A percentile compares a stretch with the other conserved stretches of the same genome.
phyloP scores from a whole-genome alignment of 1,140 invertebrate species.

The Caenorhabditis briggsae region DNA sequence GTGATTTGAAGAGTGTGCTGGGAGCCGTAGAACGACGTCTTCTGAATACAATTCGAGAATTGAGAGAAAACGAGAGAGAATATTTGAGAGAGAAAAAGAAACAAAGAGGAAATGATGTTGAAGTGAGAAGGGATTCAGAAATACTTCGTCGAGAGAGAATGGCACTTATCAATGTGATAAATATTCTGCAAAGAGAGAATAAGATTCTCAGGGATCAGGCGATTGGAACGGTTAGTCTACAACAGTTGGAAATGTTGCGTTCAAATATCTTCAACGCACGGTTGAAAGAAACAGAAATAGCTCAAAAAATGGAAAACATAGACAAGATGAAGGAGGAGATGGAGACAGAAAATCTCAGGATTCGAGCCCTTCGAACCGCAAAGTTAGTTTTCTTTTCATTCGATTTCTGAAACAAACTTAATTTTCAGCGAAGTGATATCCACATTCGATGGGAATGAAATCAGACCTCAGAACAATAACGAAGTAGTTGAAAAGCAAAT shows the following conservation, averaged over 20 bases:
- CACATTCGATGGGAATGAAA: constrained; percentile 6
- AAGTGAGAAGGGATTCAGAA: not conserved
- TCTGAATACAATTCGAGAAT: constrained; percentile 59
- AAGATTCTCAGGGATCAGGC: constrained; percentile 25
- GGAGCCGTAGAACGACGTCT: constrained; percentile 62
- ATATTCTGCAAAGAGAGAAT: constrained; percentile 42
- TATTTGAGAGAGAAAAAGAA: constrained; percentile 54
- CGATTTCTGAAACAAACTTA: not conserved
- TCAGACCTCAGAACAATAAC: constrained; percentile 24
- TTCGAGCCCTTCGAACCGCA: constrained; percentile 23
- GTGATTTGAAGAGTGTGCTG: constrained; percentile 60
- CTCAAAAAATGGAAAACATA: not conserved
- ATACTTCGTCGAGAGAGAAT: not conserved
- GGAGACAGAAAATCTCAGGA: constrained; percentile 10
- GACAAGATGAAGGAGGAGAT: constrained; percentile 34
- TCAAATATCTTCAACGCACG: constrained; percentile 18
- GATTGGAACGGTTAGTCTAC: constrained; percentile 16
- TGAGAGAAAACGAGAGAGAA: constrained; percentile 55
- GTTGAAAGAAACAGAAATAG: not conserved
- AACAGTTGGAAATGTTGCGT: constrained; percentile 24
- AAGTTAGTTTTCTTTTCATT: constrained; percentile 7
- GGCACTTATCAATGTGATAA: constrained; percentile 15
- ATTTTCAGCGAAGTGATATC: constrained; percentile 22
- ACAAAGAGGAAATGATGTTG: constrained; percentile 45
- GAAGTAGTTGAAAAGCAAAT: constrained; percentile 56